Conservation (phyloP, 2,113 vertebrate species). For the Dipodomys stephensi region DNA sequence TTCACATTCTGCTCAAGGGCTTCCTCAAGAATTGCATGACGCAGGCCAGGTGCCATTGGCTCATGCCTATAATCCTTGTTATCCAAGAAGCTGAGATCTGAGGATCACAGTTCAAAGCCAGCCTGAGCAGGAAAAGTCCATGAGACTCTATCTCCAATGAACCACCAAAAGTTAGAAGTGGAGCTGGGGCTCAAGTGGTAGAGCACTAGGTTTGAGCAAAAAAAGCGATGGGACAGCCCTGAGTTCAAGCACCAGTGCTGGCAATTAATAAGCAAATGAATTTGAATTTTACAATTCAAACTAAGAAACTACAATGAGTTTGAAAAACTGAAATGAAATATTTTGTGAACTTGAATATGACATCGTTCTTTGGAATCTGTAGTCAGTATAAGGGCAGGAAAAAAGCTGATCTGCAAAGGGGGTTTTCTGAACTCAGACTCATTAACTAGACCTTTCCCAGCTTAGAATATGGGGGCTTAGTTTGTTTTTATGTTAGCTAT, state of each 20-base stretch:
- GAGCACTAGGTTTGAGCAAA: too few relatives aligned
- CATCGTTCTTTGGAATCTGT: not conserved
- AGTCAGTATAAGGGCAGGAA: not conserved
- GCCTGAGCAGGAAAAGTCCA: too few relatives aligned
- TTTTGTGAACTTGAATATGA: not conserved
- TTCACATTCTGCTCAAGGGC: constrained; percentile 4
- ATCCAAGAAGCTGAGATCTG: too few relatives aligned
- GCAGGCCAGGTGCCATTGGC: too few relatives aligned
- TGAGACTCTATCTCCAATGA: too few relatives aligned
- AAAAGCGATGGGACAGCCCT: too few relatives aligned
- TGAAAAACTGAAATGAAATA: not conserved
- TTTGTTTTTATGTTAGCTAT: constrained; percentile 28
- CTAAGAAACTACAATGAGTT: not conserved
- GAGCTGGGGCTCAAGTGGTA: too few relatives aligned
- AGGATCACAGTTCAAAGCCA: too few relatives aligned
- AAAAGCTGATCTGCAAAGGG: not conserved
- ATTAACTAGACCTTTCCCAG: not conserved
- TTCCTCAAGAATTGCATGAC: not conserved
- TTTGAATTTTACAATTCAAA: not conserved
- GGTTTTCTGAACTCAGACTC: not conserved
- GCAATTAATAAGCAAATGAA: too few relatives aligned
- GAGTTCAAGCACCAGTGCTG: too few relatives aligned
- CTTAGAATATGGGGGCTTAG: not conserved
- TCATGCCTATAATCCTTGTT: too few relatives aligned
- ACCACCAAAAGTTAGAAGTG: too few relatives aligned